Evolutionary conservation across 1,140 invertebrate species (phyloP).

Genomic region (Dolichoris vasculosae): DNA sequence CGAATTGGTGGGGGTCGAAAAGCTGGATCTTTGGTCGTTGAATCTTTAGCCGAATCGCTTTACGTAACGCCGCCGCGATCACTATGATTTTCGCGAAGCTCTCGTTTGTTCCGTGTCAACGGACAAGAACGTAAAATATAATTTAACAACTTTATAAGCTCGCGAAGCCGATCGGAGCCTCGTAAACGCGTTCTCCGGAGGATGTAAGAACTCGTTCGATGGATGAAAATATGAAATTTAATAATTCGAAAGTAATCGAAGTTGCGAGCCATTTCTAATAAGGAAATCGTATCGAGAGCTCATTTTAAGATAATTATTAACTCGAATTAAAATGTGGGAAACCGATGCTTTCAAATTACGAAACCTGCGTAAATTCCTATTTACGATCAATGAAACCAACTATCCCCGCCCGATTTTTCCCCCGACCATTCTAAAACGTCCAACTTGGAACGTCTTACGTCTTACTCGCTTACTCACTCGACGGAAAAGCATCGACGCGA

Average conservation of each 20-base stretch:
- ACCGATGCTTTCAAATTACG: too few relatives aligned
- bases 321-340: background rate
- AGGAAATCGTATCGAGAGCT: too few relatives aligned
- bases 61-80: constrained; percentile 35
- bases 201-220: background rate
- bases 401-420: too few relatives aligned
- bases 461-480: too few relatives aligned
- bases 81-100: constrained; percentile 39
- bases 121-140: background rate
- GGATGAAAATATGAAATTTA: background rate
- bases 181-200: background rate
- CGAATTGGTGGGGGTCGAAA: constrained; percentile 53
- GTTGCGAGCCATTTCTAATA: too few relatives aligned
- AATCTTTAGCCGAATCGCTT: background rate
- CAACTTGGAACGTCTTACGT: too few relatives aligned
- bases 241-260: background rate
- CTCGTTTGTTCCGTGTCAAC: background rate
- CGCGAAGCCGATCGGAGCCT: background rate
- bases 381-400: too few relatives aligned
- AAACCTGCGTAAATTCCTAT: too few relatives aligned
- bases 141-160: background rate
- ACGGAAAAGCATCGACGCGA: background rate
- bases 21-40: constrained; percentile 31
- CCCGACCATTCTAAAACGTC: too few relatives aligned
- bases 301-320: too few relatives aligned